phyloP scores from a whole-genome alignment of 2,888 invertebrate genomes.

The Leucania comma region DNA sequence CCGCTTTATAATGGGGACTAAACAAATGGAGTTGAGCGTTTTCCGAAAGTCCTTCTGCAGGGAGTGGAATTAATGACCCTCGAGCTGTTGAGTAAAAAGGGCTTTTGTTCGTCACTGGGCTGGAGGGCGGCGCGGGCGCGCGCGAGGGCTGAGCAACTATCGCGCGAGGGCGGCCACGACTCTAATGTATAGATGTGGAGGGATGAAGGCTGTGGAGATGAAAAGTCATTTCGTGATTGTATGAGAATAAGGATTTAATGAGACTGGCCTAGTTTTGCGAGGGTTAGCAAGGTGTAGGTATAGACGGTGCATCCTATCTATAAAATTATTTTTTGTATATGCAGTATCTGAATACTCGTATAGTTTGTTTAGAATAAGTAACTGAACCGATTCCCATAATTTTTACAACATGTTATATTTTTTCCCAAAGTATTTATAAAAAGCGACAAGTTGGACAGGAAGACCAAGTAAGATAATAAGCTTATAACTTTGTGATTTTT shows the following conservation, averaged over 20 bases:
- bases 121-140: constrained; percentile 59
- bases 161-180: constrained; percentile 44
- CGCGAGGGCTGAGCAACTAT: constrained; percentile 62
- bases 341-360: too few relatives aligned
- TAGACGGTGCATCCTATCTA: not conserved
- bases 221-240: constrained; percentile 55
- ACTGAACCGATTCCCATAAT: too few relatives aligned
- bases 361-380: too few relatives aligned
- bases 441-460: too few relatives aligned
- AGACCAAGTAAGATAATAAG: too few relatives aligned
- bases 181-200: constrained; percentile 31
- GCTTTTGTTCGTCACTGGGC: constrained; percentile 68
- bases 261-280: constrained; percentile 53
- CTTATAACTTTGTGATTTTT: too few relatives aligned
- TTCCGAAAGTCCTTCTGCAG: constrained; percentile 62
- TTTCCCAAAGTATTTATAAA: too few relatives aligned
- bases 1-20: constrained; percentile 64
- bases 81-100: constrained; percentile 66
- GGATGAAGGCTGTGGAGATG: constrained; percentile 38
- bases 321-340: too few relatives aligned
- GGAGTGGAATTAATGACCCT: constrained; percentile 69
- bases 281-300: constrained; percentile 2
- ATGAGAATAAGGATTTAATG: constrained; percentile 55
- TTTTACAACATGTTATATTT: too few relatives aligned
- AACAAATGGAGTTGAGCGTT: constrained; percentile 73